Evolutionary conservation across 2,797 vertebrate species (phyloP).

Genomic region (Hypotaenidia okinawae): DNA sequence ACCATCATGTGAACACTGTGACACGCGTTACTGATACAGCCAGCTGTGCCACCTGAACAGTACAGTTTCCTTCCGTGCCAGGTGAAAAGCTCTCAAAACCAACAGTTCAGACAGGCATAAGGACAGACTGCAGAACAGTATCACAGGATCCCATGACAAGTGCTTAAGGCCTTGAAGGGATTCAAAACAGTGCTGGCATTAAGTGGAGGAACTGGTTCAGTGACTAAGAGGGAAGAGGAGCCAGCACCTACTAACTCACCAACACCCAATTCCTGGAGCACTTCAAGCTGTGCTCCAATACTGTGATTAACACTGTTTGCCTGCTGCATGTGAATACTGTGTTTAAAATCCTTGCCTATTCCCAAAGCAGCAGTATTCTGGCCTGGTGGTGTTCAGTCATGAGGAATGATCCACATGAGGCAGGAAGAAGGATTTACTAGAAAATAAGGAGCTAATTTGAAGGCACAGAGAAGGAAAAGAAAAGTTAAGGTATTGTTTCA

Average conservation of each 20-base stretch:
- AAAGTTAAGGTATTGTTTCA: background rate
- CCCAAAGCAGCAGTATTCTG: background rate
- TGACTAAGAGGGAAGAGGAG: slow-evolving; percentile 11
- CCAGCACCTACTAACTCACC: background rate
- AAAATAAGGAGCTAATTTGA: background rate
- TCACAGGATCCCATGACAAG: background rate
- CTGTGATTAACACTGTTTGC: background rate
- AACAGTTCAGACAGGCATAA: slow-evolving; percentile 1
- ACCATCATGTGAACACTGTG: background rate
- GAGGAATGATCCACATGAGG: background rate
- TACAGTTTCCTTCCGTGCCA: background rate
- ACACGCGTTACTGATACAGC: background rate
- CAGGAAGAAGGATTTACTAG: slow-evolving; percentile 18
- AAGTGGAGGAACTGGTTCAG: slow-evolving; percentile 30
- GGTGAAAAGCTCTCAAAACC: background rate
- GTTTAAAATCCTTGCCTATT: background rate
- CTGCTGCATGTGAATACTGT: background rate
- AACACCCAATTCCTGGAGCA: slow-evolving; percentile 14
- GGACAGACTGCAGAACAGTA: background rate
- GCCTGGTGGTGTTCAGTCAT: background rate
- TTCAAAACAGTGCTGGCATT: background rate
- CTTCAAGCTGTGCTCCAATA: background rate
- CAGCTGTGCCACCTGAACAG: background rate
- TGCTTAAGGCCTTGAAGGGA: background rate
- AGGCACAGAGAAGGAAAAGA: background rate